phyloP scores from a whole-genome alignment of 2,113 vertebrate species.

The Sinosuthora webbiana region DNA sequence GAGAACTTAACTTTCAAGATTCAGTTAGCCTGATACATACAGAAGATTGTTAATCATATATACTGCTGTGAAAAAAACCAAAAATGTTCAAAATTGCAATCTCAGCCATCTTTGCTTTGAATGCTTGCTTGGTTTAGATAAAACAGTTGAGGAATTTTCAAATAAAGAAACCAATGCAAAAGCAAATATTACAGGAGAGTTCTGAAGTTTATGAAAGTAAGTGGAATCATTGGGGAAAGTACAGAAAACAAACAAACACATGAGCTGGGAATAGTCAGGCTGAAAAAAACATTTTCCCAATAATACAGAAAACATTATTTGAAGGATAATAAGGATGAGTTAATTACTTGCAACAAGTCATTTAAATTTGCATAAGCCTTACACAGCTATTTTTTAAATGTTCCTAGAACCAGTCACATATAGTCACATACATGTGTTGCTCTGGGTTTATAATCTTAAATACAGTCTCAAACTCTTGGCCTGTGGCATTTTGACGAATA shows the following conservation, averaged over 20 bases:
- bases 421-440: not conserved
- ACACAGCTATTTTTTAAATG: not conserved
- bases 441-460: not conserved
- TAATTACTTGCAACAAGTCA: not conserved
- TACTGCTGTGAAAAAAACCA: not conserved
- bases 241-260: constrained; percentile 2
- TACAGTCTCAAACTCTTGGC: not conserved
- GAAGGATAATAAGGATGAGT: not conserved
- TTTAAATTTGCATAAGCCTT: constrained; percentile 17
- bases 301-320: not conserved
- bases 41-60: not conserved
- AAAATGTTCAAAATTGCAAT: not conserved
- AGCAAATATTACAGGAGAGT: not conserved
- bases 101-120: not conserved
- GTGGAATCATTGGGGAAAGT: not conserved
- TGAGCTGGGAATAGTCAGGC: not conserved
- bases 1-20: not conserved
- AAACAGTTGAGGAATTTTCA: not conserved
- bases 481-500: not conserved
- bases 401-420: not conserved
- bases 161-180: not conserved
- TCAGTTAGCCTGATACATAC: not conserved
- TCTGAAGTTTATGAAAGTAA: constrained; percentile 10
- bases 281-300: not conserved
- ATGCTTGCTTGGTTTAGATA: not conserved